Evolutionary conservation across 2,888 invertebrate genomes (phyloP), one percentile per base, ranked within the genome.

Genomic region (Hanleya hanleyi): DNA sequence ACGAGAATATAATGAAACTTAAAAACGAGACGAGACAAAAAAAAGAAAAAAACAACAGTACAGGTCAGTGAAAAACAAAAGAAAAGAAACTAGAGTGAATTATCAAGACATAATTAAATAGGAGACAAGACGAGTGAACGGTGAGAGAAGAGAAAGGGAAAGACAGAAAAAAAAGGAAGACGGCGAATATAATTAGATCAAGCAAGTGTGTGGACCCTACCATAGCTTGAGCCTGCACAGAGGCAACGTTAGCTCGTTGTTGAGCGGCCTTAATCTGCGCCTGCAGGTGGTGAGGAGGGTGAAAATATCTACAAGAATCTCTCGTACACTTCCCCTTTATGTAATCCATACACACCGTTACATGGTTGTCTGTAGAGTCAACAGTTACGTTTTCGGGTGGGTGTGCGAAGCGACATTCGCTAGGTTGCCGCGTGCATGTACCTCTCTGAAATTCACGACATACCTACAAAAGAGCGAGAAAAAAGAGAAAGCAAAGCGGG

Each of bases 291-390:
- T 97, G 95, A 94, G 97, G 97, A 94, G 97, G 97, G 95, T 98
- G 97, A 95, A 97, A 97, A 96, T 97, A 97, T 95, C 97, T 96
- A 96, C 98, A 98, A 94, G 96, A 96, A 94, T 97, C 97, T 94
- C 97, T 96, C 94, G 96, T 95, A 95, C 97, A 97, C 95, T 90
- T 90, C 79, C 90, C 89, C 85, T 90, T 89, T 78, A 97, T 96
- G 94, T 96, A 97, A 95, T 98, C 97, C 97, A 97, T 97, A 96
- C 98, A 98, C 94, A 97, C 97, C 94, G 97, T 97, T 94, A 97
- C 97, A 82, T 96, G 95, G 95, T 97, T 97, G 95, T 97, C 97
- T 93, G 96, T 95, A 94, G 84, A 79, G 81, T 96, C 97, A 93
- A 96, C 95, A 93, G 95, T 95, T 93, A 97, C 96, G 93, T 96